These are phyloP conservation scores for Magallana angulata DNA, from an alignment of 1,140 invertebrate species.

Conservation along the genomic window DNA sequence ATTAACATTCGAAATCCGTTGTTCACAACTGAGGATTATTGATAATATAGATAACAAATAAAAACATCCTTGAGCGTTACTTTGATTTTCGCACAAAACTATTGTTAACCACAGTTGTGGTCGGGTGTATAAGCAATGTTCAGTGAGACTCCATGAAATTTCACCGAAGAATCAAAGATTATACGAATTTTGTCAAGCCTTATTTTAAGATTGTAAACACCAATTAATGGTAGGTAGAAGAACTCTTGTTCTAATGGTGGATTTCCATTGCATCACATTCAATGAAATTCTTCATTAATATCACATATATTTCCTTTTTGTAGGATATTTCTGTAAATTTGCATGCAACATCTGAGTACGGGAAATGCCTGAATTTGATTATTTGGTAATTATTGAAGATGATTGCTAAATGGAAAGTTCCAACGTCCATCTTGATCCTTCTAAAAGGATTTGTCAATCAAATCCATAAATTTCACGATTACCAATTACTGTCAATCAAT, in stretches of 20 bases:
- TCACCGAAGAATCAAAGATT: background rate
- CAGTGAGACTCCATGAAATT: conserved; percentile 48
- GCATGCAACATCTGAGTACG: no score
- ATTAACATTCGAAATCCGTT: no score
- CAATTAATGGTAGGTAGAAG: conserved; percentile 56
- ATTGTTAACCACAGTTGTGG: no score
- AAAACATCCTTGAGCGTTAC: no score
- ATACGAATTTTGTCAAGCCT: conserved; percentile 36
- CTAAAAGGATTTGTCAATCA: conserved; percentile 38
- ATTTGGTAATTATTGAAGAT: no score
- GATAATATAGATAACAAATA: no score
- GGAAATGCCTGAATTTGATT: no score
- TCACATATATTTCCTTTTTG: background rate
- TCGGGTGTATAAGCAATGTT: conserved; percentile 21
- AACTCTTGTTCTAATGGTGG: conserved; percentile 44
- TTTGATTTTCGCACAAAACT: no score
- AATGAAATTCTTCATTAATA: background rate
- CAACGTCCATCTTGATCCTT: background rate
- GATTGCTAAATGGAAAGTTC: no score
- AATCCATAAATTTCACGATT: background rate
- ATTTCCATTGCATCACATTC: conserved; percentile 38
- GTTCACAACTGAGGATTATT: no score
- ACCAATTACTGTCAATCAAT: background rate
- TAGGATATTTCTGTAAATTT: background rate
- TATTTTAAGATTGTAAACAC: conserved; percentile 54